phyloP scores from a whole-genome alignment of 2,797 vertebrate genomes.

The Danio choprae region DNA sequence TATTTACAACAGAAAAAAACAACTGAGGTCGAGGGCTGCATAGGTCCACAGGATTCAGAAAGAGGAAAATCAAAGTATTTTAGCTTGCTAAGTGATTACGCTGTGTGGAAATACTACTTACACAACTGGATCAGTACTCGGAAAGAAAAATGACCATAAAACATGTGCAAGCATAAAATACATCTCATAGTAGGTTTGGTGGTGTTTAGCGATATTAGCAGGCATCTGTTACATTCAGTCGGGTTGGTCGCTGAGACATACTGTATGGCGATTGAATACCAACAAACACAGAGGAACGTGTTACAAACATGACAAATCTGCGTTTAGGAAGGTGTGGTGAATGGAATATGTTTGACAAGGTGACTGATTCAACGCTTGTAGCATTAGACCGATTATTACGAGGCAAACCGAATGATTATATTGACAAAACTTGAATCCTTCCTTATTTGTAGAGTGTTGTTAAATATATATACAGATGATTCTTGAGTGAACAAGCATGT shows the following conservation, averaged over 20 bases:
- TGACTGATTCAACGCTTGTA: slow-evolving; percentile 20
- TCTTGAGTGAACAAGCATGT: background rate
- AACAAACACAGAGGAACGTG: slow-evolving; percentile 48
- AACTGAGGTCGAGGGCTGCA: slow-evolving; percentile 75
- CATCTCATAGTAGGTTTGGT: slow-evolving; percentile 43
- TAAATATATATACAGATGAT: slow-evolving; percentile 23
- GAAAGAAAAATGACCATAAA: slow-evolving; percentile 48
- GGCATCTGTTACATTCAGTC: slow-evolving; percentile 61
- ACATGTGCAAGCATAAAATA: slow-evolving; percentile 61
- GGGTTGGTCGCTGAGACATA: slow-evolving; percentile 52
- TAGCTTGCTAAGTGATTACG: slow-evolving; percentile 57
- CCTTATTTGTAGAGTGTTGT: slow-evolving; percentile 23
- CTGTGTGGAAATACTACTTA: slow-evolving; percentile 53
- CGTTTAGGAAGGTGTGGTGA: slow-evolving; percentile 32
- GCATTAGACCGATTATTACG: background rate
- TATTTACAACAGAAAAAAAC: slow-evolving; percentile 79
- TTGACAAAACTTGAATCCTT: slow-evolving; percentile 10
- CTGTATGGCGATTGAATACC: slow-evolving; percentile 43
- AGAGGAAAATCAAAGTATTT: slow-evolving; percentile 62
- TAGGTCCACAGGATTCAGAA: slow-evolving; percentile 83
- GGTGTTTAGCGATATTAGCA: slow-evolving; percentile 62
- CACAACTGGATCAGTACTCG: slow-evolving; percentile 55
- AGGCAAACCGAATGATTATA: background rate
- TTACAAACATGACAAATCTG: slow-evolving; percentile 26
- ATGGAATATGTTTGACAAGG: slow-evolving; percentile 9